phyloP scores from a whole-genome alignment of 2,888 invertebrate genomes.

The Drosophila austrosaltans region DNA sequence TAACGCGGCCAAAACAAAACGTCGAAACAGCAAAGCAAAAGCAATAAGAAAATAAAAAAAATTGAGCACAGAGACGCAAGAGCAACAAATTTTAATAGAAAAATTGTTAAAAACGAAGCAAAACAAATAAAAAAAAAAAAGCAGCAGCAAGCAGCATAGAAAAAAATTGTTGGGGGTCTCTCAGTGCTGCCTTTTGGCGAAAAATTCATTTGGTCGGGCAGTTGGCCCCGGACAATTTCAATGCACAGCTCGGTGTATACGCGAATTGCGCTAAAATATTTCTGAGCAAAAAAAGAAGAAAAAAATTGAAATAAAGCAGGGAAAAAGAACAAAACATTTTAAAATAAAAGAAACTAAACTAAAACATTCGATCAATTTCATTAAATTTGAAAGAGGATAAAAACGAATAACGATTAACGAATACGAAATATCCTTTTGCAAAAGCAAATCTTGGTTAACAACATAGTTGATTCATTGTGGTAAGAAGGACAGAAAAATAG shows the following conservation, averaged over 20 bases:
- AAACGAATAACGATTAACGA: constrained; percentile 50
- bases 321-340: neutral
- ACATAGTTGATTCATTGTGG: constrained; percentile 44
- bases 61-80: constrained; percentile 37
- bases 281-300: constrained; percentile 9
- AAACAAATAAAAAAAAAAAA: constrained; percentile 8
- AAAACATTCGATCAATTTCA: constrained; percentile 51
- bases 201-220: constrained; percentile 60
- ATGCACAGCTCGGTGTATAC: constrained; percentile 67
- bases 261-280: constrained; percentile 50
- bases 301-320: neutral
- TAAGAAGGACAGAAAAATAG: constrained; percentile 30
- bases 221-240: constrained; percentile 76
- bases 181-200: constrained; percentile 43
- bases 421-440: constrained; percentile 13
- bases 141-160: constrained; percentile 39
- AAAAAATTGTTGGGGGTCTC: constrained; percentile 50
- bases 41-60: constrained; percentile 11
- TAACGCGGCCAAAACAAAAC: constrained; percentile 15
- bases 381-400: constrained; percentile 41
- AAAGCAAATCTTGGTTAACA: neutral
- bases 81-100: constrained; percentile 56
- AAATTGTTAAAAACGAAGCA: constrained; percentile 53
- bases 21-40: constrained; percentile 36
- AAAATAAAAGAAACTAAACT: constrained; percentile 12